Percentiles rank a stretch among this genome's conserved stretches.
Conservation (phyloP, 2,888 invertebrate species). For the Eilema sororculum region DNA sequence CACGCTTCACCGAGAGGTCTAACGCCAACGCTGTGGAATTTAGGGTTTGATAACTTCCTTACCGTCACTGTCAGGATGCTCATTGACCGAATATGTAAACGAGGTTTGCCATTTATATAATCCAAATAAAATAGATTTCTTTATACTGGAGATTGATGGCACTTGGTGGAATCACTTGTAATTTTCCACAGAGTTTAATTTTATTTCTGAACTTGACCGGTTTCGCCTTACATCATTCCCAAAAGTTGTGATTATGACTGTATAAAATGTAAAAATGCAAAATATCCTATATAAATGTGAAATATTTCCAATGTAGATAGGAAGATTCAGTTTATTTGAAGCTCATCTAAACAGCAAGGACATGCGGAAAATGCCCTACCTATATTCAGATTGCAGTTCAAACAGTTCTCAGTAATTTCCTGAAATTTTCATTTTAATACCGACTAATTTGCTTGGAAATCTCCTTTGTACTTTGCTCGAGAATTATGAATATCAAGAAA, state of each 20-base stretch:
- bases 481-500: slow-evolving; percentile 73
- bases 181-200: no score
- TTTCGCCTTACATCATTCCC: no score
- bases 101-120: not conserved
- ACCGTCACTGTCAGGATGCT: not conserved
- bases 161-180: no score
- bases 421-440: slow-evolving; percentile 45
- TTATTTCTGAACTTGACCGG: no score
- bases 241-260: no score
- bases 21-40: not conserved
- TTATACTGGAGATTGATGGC: no score
- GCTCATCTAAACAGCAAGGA: not conserved
- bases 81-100: not conserved
- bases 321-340: no score
- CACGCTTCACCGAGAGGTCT: not conserved
- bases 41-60: not conserved
- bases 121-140: not conserved
- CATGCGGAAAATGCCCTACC: slow-evolving; percentile 9
- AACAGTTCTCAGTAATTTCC: slow-evolving; percentile 40
- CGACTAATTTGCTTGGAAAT: slow-evolving; percentile 47
- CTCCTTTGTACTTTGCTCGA: slow-evolving; percentile 58
- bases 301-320: no score
- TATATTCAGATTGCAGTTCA: slow-evolving; percentile 39
- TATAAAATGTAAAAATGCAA: no score
- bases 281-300: no score